phyloP scores from a whole-genome alignment of 2,797 vertebrate species.

The Paedocypris micromegethes region DNA sequence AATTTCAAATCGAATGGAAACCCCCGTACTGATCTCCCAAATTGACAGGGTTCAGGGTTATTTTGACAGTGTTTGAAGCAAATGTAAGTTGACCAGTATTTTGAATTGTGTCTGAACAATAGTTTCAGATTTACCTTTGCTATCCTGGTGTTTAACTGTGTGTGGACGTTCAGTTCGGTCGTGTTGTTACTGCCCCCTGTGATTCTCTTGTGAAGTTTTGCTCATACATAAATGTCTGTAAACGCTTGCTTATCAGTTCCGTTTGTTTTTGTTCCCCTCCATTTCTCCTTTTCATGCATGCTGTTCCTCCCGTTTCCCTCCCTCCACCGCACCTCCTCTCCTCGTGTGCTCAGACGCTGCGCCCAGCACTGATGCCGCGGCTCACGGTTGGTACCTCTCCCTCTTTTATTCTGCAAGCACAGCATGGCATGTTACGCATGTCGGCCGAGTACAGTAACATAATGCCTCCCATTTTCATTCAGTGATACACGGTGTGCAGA shows the following conservation, averaged over 20 bases:
- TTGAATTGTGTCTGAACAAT: too few relatives aligned
- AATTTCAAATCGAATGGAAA: too few relatives aligned
- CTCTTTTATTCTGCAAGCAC: conserved; percentile 52
- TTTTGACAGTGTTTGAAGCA: too few relatives aligned
- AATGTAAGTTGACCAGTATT: too few relatives aligned
- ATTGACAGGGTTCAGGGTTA: too few relatives aligned
- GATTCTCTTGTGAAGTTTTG: conserved; percentile 43
- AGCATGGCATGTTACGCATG: conserved; percentile 56
- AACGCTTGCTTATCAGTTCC: conserved; percentile 85
- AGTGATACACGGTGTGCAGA: too few relatives aligned
- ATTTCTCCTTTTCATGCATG: conserved; percentile 92
- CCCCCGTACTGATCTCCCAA: too few relatives aligned
- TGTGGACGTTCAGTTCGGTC: conserved; percentile 36
- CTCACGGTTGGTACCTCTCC: conserved; percentile 99
- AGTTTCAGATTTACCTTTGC: neutral
- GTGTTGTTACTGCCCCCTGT: conserved; percentile 28
- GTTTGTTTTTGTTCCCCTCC: conserved; percentile 75
- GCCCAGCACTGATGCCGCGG: conserved; percentile 96
- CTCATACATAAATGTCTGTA: conserved; percentile 52
- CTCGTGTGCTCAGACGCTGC: conserved; percentile 92
- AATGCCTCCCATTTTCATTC: neutral
- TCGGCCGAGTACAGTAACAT: conserved; percentile 40
- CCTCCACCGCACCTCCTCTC: conserved; percentile 77
- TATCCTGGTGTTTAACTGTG: conserved; percentile 15
- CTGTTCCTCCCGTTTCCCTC: conserved; percentile 93